Percentiles rank a stretch among this genome's conserved stretches.
Conservation (phyloP, 2,888 invertebrate genomes). For the Cosmia trapezina region DNA sequence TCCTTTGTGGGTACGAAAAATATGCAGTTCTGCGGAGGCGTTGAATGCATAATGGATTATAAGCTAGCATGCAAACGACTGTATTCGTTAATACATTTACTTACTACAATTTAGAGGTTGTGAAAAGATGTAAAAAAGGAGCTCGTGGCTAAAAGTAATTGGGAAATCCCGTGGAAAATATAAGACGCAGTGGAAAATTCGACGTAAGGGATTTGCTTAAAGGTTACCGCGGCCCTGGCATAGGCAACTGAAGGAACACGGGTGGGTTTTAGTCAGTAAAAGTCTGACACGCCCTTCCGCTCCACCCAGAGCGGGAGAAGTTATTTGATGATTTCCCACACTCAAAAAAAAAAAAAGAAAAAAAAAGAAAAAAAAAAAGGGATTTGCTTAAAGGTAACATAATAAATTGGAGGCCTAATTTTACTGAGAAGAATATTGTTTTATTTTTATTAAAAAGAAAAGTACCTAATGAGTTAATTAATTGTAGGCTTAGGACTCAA, state of each 20-base stretch:
- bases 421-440: not conserved
- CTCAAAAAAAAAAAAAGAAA: too few relatives aligned
- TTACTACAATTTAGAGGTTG: not conserved
- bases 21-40: slow-evolving; percentile 46
- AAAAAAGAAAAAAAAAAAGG: too few relatives aligned
- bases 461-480: not conserved
- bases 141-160: too few relatives aligned
- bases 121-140: not conserved
- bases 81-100: slow-evolving; percentile 28
- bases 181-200: not conserved
- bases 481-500: not conserved
- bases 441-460: not conserved
- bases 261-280: too few relatives aligned
- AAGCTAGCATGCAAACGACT: slow-evolving; percentile 37
- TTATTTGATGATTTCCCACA: too few relatives aligned
- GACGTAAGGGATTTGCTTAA: not conserved
- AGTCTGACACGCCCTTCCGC: too few relatives aligned
- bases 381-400: not conserved
- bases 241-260: too few relatives aligned
- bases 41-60: slow-evolving; percentile 51
- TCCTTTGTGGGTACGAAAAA: slow-evolving; percentile 39
- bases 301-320: too few relatives aligned
- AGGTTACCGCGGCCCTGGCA: too few relatives aligned
- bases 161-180: not conserved
- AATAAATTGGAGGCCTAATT: not conserved